phyloP scores from a whole-genome alignment of 2,797 vertebrate species.

The Chiloscyllium punctatum region DNA sequence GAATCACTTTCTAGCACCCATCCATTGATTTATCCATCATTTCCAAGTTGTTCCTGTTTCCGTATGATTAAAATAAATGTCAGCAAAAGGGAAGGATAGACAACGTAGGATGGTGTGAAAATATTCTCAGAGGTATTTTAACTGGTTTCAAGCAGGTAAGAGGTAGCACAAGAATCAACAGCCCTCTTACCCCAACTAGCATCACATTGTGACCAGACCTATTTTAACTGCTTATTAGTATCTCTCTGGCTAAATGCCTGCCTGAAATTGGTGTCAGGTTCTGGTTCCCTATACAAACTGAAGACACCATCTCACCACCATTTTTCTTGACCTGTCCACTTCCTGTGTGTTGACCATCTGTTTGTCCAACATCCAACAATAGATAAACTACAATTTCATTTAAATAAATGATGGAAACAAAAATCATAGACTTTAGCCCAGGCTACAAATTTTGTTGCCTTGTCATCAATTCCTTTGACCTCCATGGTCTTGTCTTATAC shows the following conservation, averaged over 20 bases:
- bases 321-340: neutral
- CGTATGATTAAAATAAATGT: neutral
- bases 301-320: neutral
- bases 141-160: neutral
- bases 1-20: neutral
- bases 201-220: neutral
- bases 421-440: neutral
- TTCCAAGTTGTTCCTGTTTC: neutral
- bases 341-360: neutral
- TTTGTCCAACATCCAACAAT: neutral
- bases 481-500: neutral
- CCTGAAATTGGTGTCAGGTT: neutral
- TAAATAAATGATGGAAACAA: neutral
- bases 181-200: neutral
- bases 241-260: neutral
- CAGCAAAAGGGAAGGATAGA: neutral
- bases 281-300: too few species aligned
- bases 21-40: neutral
- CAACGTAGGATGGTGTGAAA: neutral
- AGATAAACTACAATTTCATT: neutral
- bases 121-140: neutral
- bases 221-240: neutral
- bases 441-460: neutral
- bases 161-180: too few species aligned
- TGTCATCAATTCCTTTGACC: neutral